Evolutionary conservation across 2,888 invertebrate genomes (phyloP).

Genomic region (Sepiola atlantica): DNA sequence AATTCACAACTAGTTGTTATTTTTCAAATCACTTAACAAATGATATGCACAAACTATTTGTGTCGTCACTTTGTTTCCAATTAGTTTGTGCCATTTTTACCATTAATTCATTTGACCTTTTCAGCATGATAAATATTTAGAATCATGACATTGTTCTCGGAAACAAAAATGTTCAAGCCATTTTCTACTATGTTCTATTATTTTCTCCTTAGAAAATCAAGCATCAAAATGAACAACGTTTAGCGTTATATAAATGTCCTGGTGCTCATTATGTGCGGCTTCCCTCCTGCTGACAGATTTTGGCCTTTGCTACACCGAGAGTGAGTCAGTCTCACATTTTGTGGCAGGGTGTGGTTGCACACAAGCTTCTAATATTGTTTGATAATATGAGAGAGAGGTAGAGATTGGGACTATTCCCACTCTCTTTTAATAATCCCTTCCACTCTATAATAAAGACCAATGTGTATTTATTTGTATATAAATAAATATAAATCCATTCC

Average conservation of each 20-base stretch:
- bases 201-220: neutral
- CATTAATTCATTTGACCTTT: neutral
- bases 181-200: neutral
- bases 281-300: neutral
- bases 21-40: neutral
- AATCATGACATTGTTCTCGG: neutral
- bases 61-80: neutral
- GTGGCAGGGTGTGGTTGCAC: slow-evolving; percentile 16
- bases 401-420: neutral
- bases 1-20: no score
- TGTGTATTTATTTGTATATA: no score
- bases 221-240: neutral
- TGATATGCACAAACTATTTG: neutral
- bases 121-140: neutral
- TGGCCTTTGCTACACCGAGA: neutral
- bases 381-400: neutral
- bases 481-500: no score
- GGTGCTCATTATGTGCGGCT: neutral
- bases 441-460: no score
- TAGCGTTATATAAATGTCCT: neutral
- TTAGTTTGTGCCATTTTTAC: neutral
- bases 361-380: slow-evolving; percentile 11
- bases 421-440: neutral
- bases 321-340: neutral
- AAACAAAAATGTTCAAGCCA: no score